These are phyloP conservation scores for Tyria jacobaeae DNA, from an alignment of 2,888 invertebrate genomes.

Conservation along the genomic window DNA sequence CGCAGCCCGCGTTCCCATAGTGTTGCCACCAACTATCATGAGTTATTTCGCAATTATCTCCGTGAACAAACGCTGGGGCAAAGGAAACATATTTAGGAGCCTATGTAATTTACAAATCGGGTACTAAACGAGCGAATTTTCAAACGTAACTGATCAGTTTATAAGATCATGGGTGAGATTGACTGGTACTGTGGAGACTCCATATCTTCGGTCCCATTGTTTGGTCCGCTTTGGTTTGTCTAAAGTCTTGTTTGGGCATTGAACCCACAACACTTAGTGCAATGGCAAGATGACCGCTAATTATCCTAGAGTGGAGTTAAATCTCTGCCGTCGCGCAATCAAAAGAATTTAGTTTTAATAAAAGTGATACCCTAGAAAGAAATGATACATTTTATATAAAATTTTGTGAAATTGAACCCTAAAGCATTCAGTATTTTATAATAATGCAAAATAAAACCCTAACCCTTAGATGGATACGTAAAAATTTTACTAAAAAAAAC, in stretches of 20 bases:
- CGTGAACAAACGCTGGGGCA: constrained; percentile 25
- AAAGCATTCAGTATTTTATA: neutral
- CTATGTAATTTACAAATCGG: neutral
- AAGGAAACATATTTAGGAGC: constrained; percentile 3
- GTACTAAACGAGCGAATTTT: neutral
- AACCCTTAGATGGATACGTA: too few species aligned
- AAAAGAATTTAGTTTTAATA: neutral
- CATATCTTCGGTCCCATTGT: too few species aligned
- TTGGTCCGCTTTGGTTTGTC: too few species aligned
- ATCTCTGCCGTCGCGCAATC: too few species aligned
- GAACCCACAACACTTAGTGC: too few species aligned
- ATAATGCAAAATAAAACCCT: constrained; percentile 7
- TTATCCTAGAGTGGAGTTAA: neutral
- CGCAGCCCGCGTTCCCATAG: constrained; percentile 59
- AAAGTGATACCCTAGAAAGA: neutral
- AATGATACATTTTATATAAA: neutral
- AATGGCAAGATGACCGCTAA: too few species aligned
- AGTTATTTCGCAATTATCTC: constrained; percentile 55
- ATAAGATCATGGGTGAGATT: too few species aligned
- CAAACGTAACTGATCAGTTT: too few species aligned
- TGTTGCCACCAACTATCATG: constrained; percentile 41
- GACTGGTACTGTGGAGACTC: too few species aligned
- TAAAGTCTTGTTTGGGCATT: too few species aligned
- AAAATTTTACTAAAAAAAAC: neutral
- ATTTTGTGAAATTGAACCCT: neutral